Evolutionary conservation across 2,797 vertebrate genomes (phyloP).

Genomic region (Mus caroli): DNA sequence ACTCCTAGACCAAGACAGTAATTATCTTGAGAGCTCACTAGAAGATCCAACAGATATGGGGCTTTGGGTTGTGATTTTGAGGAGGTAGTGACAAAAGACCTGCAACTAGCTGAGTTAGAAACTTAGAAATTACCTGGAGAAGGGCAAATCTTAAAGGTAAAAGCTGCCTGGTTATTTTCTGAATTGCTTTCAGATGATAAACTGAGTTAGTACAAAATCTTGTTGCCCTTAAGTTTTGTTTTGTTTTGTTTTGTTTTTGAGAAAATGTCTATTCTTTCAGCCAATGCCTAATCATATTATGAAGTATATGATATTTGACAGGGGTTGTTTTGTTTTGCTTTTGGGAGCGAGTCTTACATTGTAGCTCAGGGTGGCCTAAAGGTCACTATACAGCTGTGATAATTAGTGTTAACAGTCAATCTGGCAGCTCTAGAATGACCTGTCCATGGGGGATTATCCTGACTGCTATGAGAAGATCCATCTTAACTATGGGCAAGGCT

Average conservation of each 20-base stretch:
- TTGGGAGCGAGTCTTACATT: background rate
- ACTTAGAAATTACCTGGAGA: conserved; percentile 40
- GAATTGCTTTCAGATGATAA: conserved; percentile 11
- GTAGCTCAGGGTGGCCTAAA: background rate
- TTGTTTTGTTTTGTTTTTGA: background rate
- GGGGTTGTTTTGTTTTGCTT: background rate
- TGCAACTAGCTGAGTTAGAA: conserved; percentile 36
- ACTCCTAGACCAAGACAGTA: conserved; percentile 53
- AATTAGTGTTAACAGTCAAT: background rate
- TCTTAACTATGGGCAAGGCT: background rate
- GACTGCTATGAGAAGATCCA: background rate
- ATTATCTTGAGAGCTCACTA: background rate
- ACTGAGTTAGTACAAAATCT: conserved; percentile 13
- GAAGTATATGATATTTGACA: background rate
- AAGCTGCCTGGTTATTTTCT: conserved; percentile 28
- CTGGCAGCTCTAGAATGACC: background rate
- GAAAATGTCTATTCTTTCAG: conserved; percentile 48
- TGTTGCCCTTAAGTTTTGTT: background rate
- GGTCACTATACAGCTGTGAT: background rate
- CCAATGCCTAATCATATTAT: conserved; percentile 42
- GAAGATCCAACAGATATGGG: background rate
- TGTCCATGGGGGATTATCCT: background rate
- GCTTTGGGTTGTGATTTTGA: conserved; percentile 21
- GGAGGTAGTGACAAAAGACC: background rate
- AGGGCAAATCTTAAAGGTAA: conserved; percentile 17